Base-by-base conservation (phyloP, 1,140 invertebrate genomes). In the Antheraea mylitta region DNA sequence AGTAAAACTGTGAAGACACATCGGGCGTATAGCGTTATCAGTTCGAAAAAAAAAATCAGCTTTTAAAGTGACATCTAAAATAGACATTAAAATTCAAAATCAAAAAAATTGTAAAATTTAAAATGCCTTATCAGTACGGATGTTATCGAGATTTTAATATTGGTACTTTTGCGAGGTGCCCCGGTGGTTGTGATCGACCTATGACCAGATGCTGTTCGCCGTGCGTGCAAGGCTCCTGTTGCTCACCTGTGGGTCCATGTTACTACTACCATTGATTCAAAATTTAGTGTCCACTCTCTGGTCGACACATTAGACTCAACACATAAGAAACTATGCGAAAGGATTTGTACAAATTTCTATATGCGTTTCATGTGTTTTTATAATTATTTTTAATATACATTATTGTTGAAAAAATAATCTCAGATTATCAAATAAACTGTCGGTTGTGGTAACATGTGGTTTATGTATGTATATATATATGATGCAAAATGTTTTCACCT, bases 111-210 rank as follows among this genome's bases (percentile, higher is more conserved):
- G 37, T 38, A 67, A 66, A 68, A 65, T 53, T 42, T 53, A 81
- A 64, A 69, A 89, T 87, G 82, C 82, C 82, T 36, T 77, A 71
- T 58, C 83, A 85, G 64, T 73, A 72, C 38, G 85, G 85, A 2
- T 86, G 84, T 48, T 87, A 87, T 19, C 76, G 84, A 0, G 74
- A 82, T 67, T 89, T 86, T 70, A 83, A 74, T 60, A 81, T 86
- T 30, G 85, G 85, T 0, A 81, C 80, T 6, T 87, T 87, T 71
- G 82, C 84, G 3, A 73, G 84, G 0, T 89, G 87, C 53, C 85
- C 84, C 0, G 80, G 84, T 7, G 82, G 85, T 3, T 86, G 84
- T 66, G 84, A 86, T 63, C 64, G 58, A 16, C 75, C 79, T 5
- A 69, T 66, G 69, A 45, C 42, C 9, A 53, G 69, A 9, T 72